Conservation (phyloP, 1,140 invertebrate genomes). For the Danaus melanippus region DNA sequence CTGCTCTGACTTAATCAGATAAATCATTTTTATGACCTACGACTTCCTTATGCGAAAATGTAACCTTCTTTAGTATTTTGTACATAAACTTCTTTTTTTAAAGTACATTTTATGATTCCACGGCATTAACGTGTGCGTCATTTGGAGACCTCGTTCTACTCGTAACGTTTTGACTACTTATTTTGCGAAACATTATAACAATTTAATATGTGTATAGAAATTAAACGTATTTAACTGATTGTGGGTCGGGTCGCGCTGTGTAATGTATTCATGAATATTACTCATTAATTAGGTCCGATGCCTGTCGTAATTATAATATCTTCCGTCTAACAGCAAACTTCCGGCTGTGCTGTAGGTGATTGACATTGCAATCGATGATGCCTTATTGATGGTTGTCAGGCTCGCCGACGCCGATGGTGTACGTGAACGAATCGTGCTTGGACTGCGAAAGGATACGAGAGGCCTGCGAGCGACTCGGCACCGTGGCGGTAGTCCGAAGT, state of each 20-base stretch:
- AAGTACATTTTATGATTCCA: slow-evolving; percentile 19
- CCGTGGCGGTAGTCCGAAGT: slow-evolving; percentile 41
- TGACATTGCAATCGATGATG: slow-evolving; percentile 6
- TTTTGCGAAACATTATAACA: too few species aligned
- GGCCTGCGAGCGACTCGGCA: slow-evolving; percentile 57
- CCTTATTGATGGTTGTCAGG: slow-evolving; percentile 29
- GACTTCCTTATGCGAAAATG: slow-evolving; percentile 38
- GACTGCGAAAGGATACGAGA: slow-evolving; percentile 60
- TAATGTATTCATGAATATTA: neutral
- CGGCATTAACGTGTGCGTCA: slow-evolving; percentile 13
- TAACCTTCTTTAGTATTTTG: slow-evolving; percentile 39
- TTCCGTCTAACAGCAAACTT: slow-evolving; percentile 19
- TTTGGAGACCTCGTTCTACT: slow-evolving; percentile 8
- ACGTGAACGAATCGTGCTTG: slow-evolving; percentile 55
- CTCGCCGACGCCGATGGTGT: slow-evolving; percentile 50
- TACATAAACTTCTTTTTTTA: slow-evolving; percentile 32
- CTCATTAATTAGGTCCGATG: slow-evolving; percentile 4
- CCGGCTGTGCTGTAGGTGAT: slow-evolving; percentile 11
- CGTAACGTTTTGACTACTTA: slow-evolving; percentile 2
- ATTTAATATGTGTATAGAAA: too few species aligned
- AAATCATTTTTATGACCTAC: slow-evolving; percentile 42
- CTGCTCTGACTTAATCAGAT: slow-evolving; percentile 48
- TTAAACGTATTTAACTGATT: neutral
- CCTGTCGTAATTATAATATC: slow-evolving; percentile 7
- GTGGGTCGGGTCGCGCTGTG: neutral